Evolutionary conservation across 2,888 invertebrate genomes (phyloP), one percentile per base, ranked within the genome.

Genomic region (Lomographa bimaculata): DNA sequence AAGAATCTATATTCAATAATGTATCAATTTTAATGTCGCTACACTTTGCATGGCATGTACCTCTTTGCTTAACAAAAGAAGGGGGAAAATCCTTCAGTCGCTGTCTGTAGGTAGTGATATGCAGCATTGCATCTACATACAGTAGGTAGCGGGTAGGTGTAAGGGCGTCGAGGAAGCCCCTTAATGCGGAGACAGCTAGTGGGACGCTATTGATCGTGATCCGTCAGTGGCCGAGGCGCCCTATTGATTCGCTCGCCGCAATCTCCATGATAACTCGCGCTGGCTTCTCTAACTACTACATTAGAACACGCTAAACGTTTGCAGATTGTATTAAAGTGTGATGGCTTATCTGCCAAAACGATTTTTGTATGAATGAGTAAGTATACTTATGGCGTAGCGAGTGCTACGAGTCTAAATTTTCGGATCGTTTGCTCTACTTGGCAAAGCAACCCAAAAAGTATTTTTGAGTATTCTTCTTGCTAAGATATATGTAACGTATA

Each of bases 201-300:
- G 84, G 85, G 84, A 79, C 80, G 79, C 74, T 87, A 87, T 89
- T 81, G 87, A 87, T 87, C 86, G 87, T 86, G 86, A 86, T 85
- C 84, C 85, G 87, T 86, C 87, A 86, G 85, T 79, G 83, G 77
- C 72, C 84, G 83, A 78, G 82, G 75, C 83, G 78, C 80, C 76
- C 82, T 89, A 89, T 89, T 89, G 87, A 89, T 89, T 89, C 82
- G 81, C 83, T 86, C 82, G 81, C 84, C 85, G 85, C 87, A 89
- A 89, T 87, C 87, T 89, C 84, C 87, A 85, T 87, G 86, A 87
- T 85, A 85, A 79, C 85, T 77, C 79, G 80, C 75, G 79, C 74
- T 73, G 81, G 78, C 80, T 81, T 82, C 83, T 79, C 74, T 71
- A 71, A 57, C 71, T 67, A 64, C 57, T 64, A 74, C 69, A 76